Conservation (phyloP, 2,113 vertebrate species). For the Lampris megalopsis region DNA sequence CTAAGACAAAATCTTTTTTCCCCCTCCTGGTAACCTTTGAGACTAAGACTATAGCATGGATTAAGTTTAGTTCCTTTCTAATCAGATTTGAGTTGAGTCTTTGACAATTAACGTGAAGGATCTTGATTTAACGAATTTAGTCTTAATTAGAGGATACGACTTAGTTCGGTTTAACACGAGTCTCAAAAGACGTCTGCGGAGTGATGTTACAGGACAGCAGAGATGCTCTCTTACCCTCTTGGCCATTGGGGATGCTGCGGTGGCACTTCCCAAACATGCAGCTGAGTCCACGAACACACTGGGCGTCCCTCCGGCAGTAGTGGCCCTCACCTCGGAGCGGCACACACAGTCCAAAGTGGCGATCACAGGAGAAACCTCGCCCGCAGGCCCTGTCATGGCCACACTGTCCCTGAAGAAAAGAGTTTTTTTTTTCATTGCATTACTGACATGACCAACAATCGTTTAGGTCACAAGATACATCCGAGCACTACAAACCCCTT, state of each 20-base stretch:
- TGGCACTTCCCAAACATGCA: slow-evolving; percentile 92
- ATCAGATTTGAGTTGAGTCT: too few species aligned
- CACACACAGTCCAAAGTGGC: slow-evolving; percentile 88
- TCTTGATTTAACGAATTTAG: too few species aligned
- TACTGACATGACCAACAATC: not conserved
- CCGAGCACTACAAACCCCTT: not conserved
- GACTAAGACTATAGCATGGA: too few species aligned
- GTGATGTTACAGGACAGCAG: too few species aligned
- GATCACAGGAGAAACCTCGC: slow-evolving; percentile 85
- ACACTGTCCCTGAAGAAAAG: slow-evolving; percentile 75
- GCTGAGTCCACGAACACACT: slow-evolving; percentile 85
- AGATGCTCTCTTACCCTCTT: slow-evolving; percentile 80
- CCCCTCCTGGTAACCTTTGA: too few species aligned
- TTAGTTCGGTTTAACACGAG: too few species aligned
- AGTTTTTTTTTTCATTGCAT: not conserved
- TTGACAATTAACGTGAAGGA: too few species aligned
- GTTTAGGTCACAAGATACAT: not conserved
- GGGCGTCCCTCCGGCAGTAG: slow-evolving; percentile 85
- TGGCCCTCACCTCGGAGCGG: slow-evolving; percentile 80
- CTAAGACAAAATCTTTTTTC: too few species aligned
- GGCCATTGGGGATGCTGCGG: slow-evolving; percentile 79
- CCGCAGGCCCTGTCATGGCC: slow-evolving; percentile 79
- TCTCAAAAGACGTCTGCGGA: too few species aligned
- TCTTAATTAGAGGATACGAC: too few species aligned
- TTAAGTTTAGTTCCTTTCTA: too few species aligned